Base-by-base conservation (phyloP, 2,797 vertebrate species). In the Poecilia velifera region DNA sequence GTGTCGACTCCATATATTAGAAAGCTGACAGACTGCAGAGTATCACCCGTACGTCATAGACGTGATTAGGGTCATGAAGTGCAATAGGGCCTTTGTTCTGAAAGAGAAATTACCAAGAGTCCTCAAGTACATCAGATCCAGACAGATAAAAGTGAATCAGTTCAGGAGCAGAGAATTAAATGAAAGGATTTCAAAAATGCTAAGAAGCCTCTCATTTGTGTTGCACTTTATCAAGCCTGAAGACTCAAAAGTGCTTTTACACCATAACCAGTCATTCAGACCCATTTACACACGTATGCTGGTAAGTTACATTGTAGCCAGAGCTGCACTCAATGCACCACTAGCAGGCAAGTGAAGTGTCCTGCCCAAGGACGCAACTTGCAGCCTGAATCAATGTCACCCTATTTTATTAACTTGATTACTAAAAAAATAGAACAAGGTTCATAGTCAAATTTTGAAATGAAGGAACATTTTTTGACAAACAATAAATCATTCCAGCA, bases 121-220 rank as follows among this genome's bases (percentile, higher is more conserved):
- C 73, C 0, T 1, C 39, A 62, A 84, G 47, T 36, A 62, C 49
- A 55, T 25, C 28, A 86, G 78, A 89, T 84, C 46, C 25, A 82
- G 80, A 83, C 84, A 78, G 82, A 86, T 84, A 84, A 86, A 76
- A 43, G 22, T 74, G 77, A 46, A 74, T 79, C 34, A 43, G 53
- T 70, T 1, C 3, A 71, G 36, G 39, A 77, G 66, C 47, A 78
- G 1, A 39, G n/a, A 82, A 78, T 77, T 47, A 75, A 62, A 81
- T 77, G 72, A 76, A 46, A 51, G 10, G 14, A 68, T 62, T 80
- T 76, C 14, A 25, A 62, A 64, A 64, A 34, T 62, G 14, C 31
- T 34, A 31, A 64, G 16, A 34, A 2, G 28, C 57, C 57, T 59
- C 12, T 22, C 28, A 59, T 16, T 59, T 59, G 22, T 28, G 28